Conservation (phyloP, 35 echinoderm and acorn worm genomes). For the Apostichopus japonicus region DNA sequence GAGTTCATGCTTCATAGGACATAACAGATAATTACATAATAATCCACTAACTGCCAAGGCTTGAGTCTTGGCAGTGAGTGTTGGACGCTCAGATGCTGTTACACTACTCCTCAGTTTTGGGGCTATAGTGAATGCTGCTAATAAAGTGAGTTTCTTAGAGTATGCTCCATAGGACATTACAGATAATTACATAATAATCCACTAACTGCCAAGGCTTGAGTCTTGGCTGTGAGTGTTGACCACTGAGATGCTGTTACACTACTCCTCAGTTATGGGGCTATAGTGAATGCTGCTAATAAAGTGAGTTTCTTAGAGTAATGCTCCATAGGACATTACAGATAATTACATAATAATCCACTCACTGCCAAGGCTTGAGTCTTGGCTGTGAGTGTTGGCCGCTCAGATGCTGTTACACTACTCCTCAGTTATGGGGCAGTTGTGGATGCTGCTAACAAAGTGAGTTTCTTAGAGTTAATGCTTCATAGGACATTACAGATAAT, state of each 20-base stretch:
- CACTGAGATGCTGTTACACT: conserved; percentile 64
- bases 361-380: neutral
- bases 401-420: conserved; percentile 70
- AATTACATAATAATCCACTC: too few species aligned
- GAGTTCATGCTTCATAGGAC: too few species aligned
- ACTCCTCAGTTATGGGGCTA: conserved; percentile 74
- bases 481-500: too few species aligned
- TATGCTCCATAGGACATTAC: too few species aligned
- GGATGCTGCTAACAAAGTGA: conserved; percentile 87
- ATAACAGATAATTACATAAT: too few species aligned
- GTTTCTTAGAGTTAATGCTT: neutral
- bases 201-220: too few species aligned
- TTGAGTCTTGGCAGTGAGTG: conserved; percentile 52
- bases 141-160: conserved; percentile 65
- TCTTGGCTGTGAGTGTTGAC: conserved; percentile 62
- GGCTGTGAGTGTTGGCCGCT: conserved; percentile 55
- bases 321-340: too few species aligned
- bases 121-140: conserved; percentile 81
- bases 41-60: too few species aligned
- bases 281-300: conserved; percentile 87
- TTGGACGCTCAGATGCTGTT: conserved; percentile 61
- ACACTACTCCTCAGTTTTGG: conserved; percentile 73
- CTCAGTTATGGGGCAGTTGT: conserved; percentile 77
- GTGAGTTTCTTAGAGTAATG: conserved; percentile 25
- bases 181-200: too few species aligned